Conservation (phyloP, 2,113 vertebrate species). For the Tachysurus fulvidraco region DNA sequence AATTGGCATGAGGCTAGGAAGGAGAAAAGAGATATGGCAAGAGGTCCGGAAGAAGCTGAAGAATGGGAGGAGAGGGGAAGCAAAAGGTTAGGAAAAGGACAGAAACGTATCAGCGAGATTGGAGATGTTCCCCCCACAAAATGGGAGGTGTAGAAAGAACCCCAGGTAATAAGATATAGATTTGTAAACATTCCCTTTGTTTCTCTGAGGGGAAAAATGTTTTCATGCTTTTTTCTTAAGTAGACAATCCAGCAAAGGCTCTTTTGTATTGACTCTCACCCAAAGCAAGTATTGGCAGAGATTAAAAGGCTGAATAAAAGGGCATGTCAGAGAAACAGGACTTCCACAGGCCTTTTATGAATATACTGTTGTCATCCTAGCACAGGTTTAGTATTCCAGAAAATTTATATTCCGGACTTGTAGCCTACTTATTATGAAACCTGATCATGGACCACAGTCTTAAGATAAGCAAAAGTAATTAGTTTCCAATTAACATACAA, state of each 20-base stretch:
- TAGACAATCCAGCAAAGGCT: conserved; percentile 11
- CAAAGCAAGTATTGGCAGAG: conserved; percentile 1
- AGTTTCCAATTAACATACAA: not conserved
- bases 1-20: not conserved
- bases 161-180: conserved; percentile 3
- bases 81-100: not conserved
- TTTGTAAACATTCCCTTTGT: not conserved
- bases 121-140: not conserved
- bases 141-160: not conserved
- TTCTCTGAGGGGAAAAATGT: not conserved
- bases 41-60: not conserved
- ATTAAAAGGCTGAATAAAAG: conserved; percentile 10
- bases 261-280: not conserved
- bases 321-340: not conserved
- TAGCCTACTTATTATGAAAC: not conserved
- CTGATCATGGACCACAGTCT: not conserved
- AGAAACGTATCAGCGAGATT: not conserved
- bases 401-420: not conserved
- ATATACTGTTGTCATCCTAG: not conserved
- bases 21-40: not conserved
- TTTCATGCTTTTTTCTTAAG: not conserved
- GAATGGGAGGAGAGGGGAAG: not conserved
- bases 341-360: not conserved
- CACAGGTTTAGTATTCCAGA: not conserved
- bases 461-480: not conserved